Evolutionary conservation across 1,140 invertebrate species (phyloP), one percentile per base, ranked within the genome.

Genomic region (Sipha flava): DNA sequence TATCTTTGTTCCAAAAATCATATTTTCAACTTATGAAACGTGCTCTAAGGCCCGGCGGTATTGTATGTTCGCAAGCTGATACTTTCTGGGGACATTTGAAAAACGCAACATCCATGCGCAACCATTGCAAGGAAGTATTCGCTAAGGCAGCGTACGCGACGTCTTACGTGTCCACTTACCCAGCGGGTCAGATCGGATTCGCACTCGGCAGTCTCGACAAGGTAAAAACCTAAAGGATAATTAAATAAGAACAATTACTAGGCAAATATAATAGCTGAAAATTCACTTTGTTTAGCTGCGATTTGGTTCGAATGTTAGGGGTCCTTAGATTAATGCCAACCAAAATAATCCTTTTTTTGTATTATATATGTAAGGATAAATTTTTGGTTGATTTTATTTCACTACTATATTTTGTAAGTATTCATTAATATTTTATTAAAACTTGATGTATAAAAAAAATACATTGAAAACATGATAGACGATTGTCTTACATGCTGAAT

Each of bases 111-210:
- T 87, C 89, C 79, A 94, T 95, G 29, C 85, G 95, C 54, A 85
- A 87, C 16, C 90, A 92, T 83, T 96, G 95, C 83, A 87, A 87
- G 81, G 87, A 89, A 37, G 87, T 94, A 79, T 99, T 97, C 85
- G 88, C 92, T 1, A 89, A 90, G 0, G 89, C 89, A 4, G 87
- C 89, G 5, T 99, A 98, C 85, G 95, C 91, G 0, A 89, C 90
- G 54, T 91, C 91, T 9, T 90, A 91, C 18, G 95, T 98, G 2
- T 96, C 97, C 0, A 97, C 96, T 0, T 99, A 99, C 85, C 97
- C 97, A 0, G 94, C 93, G 34, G 97, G 97, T 0, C 93, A 96
- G 86, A 98, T 99, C 81, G 97, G 96, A 3, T 97, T 97, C 85
- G 87, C 98, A 1, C 87, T 99, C 21, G 97, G 94, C 82, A 88